Evolutionary conservation across 2,888 invertebrate genomes (phyloP), one percentile per base, ranked within the genome.

Genomic region (Belgica antarctica): DNA sequence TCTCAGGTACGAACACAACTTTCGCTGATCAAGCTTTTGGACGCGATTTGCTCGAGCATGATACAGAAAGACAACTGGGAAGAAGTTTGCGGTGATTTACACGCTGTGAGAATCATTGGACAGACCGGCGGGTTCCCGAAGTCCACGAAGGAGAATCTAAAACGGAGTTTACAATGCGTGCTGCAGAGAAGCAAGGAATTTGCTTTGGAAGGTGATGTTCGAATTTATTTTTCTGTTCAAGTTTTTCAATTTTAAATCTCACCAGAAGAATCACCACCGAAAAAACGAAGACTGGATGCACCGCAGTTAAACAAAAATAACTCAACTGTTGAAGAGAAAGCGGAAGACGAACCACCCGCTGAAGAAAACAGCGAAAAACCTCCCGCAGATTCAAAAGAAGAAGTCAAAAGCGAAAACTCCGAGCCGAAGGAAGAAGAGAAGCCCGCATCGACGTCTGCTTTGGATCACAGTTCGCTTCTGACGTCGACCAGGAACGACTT

Each of bases 51-150:
- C 72, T 78, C 78, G 72, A 78, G 78, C 10, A 76, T 80, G 75
- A 78, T 79, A 73, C 76, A 80, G 1, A 80, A 80, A 72, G 79
- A 80, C 52, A 79, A 80, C 71, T 75, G 79, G 27, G 80, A 80
- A 71, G 80, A 80, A 71, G 72, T 80, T 28, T 80, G 79, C 73
- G 80, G 80, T 5, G 80, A 80, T 74, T 75, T 80, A 41, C 78
- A 80, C 75, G 80, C 80, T 69, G 78, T 80, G 61, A 77, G 80
- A n/a, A 77, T 80, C 24, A 77, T 80, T 74, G 79, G 79, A 68
- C 78, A 80, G 73, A 76, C 79, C 22, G 78, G 77, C 62, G 80
- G 80, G 61, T 77, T 80, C 70, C 80, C 80, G 12, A 72, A 76
- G 62, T 77, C 80, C 31, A 79, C 79, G 66, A 78, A 79, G 24